These are phyloP conservation scores for Podarcis siculus DNA, from an alignment of 2,797 vertebrate genomes.

Conservation along the genomic window DNA sequence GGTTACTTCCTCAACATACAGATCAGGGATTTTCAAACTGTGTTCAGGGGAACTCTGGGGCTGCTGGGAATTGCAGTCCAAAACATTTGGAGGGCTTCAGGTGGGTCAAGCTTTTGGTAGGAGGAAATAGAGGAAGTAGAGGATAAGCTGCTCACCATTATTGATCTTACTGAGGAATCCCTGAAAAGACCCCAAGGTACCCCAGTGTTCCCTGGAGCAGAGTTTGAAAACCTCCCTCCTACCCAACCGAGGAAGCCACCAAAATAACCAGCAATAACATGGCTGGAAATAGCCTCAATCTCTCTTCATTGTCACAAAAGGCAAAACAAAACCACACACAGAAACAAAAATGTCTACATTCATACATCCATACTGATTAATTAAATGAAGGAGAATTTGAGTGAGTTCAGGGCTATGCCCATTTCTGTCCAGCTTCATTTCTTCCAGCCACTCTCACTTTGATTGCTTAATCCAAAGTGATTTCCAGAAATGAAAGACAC, in stretches of 20 bases:
- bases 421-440: conserved; percentile 13
- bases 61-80: neutral
- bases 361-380: conserved; percentile 1
- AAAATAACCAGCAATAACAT: neutral
- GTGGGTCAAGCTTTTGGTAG: neutral
- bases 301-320: neutral
- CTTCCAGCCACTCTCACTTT: neutral
- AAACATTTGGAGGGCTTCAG: neutral
- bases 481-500: conserved; percentile 22
- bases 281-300: neutral
- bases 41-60: neutral
- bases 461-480: neutral
- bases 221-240: neutral
- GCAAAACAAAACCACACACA: neutral
- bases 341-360: conserved; percentile 4
- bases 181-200: neutral
- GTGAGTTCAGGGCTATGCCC: neutral
- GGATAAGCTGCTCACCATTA: neutral
- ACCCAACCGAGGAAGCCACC: neutral
- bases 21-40: neutral
- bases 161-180: neutral
- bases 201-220: neutral
- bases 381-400: conserved; percentile 7
- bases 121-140: neutral
- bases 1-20: no score